phyloP scores from a whole-genome alignment of 2,797 vertebrate genomes.

The Podarcis lilfordi region DNA sequence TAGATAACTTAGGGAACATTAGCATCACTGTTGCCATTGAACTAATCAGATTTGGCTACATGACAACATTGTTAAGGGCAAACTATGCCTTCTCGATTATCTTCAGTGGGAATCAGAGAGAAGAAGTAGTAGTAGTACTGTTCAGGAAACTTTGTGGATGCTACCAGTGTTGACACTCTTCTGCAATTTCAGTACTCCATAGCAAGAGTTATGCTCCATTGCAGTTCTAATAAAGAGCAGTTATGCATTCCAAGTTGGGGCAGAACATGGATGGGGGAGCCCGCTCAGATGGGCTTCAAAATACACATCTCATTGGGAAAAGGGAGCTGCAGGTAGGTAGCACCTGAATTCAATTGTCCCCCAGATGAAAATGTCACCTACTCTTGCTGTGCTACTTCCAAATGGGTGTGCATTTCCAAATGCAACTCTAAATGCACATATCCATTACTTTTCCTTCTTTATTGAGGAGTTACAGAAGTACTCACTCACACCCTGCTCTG shows the following conservation, averaged over 20 bases:
- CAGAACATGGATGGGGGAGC: neutral
- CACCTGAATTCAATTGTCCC: neutral
- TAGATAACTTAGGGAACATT: neutral
- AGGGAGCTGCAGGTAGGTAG: neutral
- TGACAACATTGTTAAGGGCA: neutral
- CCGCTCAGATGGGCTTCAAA: neutral
- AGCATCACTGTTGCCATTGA: neutral
- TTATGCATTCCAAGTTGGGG: neutral
- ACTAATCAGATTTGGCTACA: neutral
- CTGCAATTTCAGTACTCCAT: neutral
- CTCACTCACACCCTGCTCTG: neutral
- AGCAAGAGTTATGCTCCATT: neutral
- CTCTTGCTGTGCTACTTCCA: neutral
- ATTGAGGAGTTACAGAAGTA: neutral
- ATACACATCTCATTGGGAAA: neutral
- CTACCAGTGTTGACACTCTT: neutral
- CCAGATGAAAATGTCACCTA: neutral
- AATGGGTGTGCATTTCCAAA: neutral
- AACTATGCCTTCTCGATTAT: neutral
- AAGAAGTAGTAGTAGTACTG: no score
- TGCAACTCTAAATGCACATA: neutral
- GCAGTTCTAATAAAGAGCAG: neutral
- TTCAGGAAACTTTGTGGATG: neutral
- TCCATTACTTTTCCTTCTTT: neutral
- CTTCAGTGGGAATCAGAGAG: neutral